phyloP scores from a whole-genome alignment of 2,888 invertebrate species.

The Autographa pulchrina region DNA sequence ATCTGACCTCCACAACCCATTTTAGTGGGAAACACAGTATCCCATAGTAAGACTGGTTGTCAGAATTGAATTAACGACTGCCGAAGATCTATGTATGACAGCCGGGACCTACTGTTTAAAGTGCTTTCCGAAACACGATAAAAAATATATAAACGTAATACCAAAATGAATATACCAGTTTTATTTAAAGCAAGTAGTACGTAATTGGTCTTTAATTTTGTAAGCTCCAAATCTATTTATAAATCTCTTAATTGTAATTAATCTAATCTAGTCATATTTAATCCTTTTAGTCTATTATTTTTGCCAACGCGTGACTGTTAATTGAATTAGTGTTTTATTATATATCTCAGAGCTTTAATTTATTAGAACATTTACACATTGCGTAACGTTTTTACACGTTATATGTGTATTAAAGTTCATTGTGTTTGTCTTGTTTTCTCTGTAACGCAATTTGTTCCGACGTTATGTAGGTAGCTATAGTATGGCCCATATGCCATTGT shows the following conservation, averaged over 20 bases:
- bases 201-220: background rate
- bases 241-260: background rate
- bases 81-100: too few species aligned
- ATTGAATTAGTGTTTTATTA: background rate
- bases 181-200: background rate
- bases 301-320: background rate
- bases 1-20: too few species aligned
- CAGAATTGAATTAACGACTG: too few species aligned
- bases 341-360: background rate
- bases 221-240: background rate
- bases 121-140: too few species aligned
- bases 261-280: background rate
- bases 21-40: too few species aligned
- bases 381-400: background rate
- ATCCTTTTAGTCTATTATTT: background rate
- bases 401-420: background rate
- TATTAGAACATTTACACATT: background rate
- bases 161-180: background rate
- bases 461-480: background rate
- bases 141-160: too few species aligned
- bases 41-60: too few species aligned
- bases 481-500: background rate
- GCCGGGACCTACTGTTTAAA: too few species aligned
- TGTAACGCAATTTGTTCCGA: background rate
- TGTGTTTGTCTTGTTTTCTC: background rate